A percentile compares a stretch with the other conserved stretches of the same genome.
phyloP scores from a whole-genome alignment of 2,113 vertebrate species.

The Macquaria australasica region DNA sequence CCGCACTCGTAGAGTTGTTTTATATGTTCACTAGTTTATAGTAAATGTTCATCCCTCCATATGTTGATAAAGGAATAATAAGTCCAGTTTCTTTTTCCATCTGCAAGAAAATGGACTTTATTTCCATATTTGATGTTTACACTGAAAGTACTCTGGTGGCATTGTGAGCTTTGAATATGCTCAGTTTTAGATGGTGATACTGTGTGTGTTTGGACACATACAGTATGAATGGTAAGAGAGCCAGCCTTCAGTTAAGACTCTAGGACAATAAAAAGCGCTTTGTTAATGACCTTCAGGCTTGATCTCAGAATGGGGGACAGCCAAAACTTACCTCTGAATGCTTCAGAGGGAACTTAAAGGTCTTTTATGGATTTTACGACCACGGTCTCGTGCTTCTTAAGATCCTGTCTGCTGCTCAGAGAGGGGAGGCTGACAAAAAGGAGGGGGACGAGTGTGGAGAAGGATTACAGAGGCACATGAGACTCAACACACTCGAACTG shows the following conservation, averaged over 20 bases:
- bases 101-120: background rate
- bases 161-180: background rate
- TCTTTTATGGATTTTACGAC: background rate
- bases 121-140: no score
- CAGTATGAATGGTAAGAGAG: no score
- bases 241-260: background rate
- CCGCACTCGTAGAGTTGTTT: background rate
- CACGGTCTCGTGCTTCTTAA: constrained; percentile 18
- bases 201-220: background rate
- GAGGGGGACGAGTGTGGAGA: background rate
- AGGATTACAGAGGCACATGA: constrained; percentile 56
- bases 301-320: background rate
- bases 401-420: constrained; percentile 21
- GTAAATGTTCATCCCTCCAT: background rate
- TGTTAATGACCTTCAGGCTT: background rate
- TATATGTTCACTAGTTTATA: background rate
- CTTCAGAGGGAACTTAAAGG: background rate
- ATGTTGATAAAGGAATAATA: background rate
- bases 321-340: background rate
- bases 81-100: background rate
- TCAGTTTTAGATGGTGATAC: no score
- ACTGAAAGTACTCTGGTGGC: no score
- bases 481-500: background rate
- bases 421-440: no score
- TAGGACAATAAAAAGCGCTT: background rate